A percentile compares a stretch with the other conserved stretches of the same genome.
These are phyloP conservation scores for Lepisosteus osseus DNA, from an alignment of 2,113 vertebrate species.

Conservation along the genomic window DNA sequence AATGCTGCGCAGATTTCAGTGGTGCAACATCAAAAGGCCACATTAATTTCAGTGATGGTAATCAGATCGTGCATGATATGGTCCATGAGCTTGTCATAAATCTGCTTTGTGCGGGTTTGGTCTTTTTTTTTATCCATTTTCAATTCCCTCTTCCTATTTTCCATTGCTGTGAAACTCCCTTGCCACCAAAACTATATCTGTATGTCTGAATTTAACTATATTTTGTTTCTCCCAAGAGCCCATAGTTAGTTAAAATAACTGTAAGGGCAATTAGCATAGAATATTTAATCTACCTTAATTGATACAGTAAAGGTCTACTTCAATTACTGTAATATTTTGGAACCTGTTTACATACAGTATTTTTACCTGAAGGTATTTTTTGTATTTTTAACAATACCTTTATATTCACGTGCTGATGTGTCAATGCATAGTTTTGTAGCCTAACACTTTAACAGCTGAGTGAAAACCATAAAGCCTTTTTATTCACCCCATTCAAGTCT, in stretches of 20 bases:
- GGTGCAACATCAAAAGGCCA: conserved; percentile 40
- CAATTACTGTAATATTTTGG: conserved; percentile 59
- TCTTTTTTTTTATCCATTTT: conserved; percentile 9
- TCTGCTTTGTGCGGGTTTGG: conserved; percentile 13
- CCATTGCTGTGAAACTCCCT: conserved; percentile 33
- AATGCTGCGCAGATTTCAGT: conserved; percentile 37
- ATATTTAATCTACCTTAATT: conserved; percentile 52
- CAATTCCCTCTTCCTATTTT: conserved; percentile 19
- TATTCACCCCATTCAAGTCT: too few species aligned
- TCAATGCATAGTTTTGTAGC: conserved; percentile 21
- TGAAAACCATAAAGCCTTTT: too few species aligned
- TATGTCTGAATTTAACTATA: conserved; percentile 26
- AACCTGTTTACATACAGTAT: conserved; percentile 46
- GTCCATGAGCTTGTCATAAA: conserved; percentile 46
- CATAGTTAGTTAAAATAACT: conserved; percentile 49
- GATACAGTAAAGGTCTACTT: conserved; percentile 58
- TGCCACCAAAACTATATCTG: conserved; percentile 41
- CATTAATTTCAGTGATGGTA: conserved; percentile 44
- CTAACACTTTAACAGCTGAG: too few species aligned
- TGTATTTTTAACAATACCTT: too few species aligned
- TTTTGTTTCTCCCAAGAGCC: conserved; percentile 42
- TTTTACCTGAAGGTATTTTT: conserved; percentile 56
- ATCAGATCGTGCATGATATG: conserved; percentile 42
- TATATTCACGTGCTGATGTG: conserved; percentile 36
- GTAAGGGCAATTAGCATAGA: conserved; percentile 61